A percentile compares a stretch with the other conserved stretches of the same genome.
These are phyloP conservation scores for Motacilla tschutschensis DNA, from an alignment of 2,113 vertebrate species.

Conservation along the genomic window DNA sequence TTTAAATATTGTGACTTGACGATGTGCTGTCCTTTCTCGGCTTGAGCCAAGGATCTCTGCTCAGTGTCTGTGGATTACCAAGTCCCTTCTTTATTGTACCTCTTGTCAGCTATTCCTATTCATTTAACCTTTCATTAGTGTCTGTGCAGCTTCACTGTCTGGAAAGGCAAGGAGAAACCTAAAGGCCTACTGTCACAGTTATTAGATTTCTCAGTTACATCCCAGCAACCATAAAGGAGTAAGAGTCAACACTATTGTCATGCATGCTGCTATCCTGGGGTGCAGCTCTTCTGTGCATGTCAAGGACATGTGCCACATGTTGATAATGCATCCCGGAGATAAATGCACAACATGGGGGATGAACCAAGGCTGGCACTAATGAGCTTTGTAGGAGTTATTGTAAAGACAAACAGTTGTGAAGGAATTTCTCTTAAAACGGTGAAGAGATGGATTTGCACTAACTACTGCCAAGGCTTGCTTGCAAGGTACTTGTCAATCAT, in stretches of 20 bases:
- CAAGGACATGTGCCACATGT: constrained; percentile 96
- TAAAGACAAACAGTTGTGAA: constrained; percentile 84
- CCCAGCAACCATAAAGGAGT: constrained; percentile 91
- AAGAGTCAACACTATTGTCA: constrained; percentile 79
- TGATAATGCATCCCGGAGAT: constrained; percentile 81
- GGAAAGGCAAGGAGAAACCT: constrained; percentile 86
- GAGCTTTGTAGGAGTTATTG: constrained; percentile 81
- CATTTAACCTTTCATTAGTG: constrained; percentile 99
- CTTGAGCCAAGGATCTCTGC: constrained; percentile 82
- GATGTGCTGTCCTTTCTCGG: constrained; percentile 87
- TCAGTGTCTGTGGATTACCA: constrained; percentile 84
- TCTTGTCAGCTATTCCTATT: constrained; percentile 96
- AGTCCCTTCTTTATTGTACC: constrained; percentile 90
- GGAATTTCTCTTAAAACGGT: constrained; percentile 82
- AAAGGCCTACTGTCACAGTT: constrained; percentile 98
- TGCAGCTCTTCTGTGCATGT: constrained; percentile 84
- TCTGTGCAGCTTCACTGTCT: constrained; percentile 88
- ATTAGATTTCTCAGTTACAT: constrained; percentile 97
- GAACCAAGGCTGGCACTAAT: constrained; percentile 74
- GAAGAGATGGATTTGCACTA: constrained; percentile 67
- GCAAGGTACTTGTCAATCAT: constrained; percentile 67
- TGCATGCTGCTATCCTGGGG: constrained; percentile 78
- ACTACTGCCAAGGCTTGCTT: constrained; percentile 69
- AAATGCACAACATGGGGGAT: constrained; percentile 76
- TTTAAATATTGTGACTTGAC: constrained; percentile 88